Evolutionary conservation across 2,888 invertebrate species (phyloP).

Genomic region (Drosophila atripex): DNA sequence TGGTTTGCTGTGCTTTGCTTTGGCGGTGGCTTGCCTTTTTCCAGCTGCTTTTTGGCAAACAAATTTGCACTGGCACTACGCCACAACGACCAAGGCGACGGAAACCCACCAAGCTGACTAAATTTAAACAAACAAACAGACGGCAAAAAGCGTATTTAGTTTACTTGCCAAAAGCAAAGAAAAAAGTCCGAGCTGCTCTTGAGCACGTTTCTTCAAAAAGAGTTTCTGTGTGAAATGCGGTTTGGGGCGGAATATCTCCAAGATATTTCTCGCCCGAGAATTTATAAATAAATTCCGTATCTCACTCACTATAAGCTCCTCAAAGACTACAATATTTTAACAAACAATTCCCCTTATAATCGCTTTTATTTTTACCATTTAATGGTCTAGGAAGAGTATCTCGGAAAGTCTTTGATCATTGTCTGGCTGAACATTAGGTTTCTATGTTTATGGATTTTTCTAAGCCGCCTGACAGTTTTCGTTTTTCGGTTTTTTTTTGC

Average conservation of each 20-base stretch:
- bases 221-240: not conserved
- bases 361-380: not conserved
- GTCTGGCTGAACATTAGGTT: slow-evolving; percentile 36
- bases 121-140: slow-evolving; percentile 50
- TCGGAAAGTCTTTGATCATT: slow-evolving; percentile 18
- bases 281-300: not conserved
- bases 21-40: slow-evolving; percentile 9
- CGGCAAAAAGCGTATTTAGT: slow-evolving; percentile 23
- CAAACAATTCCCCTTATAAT: not conserved
- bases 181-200: slow-evolving; percentile 55
- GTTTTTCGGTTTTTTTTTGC: slow-evolving; percentile 16
- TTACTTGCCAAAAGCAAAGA: slow-evolving; percentile 38
- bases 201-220: slow-evolving; percentile 24
- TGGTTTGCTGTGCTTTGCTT: no score
- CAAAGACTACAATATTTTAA: not conserved
- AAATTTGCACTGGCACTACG: slow-evolving; percentile 43
- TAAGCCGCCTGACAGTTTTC: slow-evolving; percentile 52
- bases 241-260: slow-evolving; percentile 2
- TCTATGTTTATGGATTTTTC: slow-evolving; percentile 47
- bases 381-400: slow-evolving; percentile 22
- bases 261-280: not conserved
- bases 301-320: no score
- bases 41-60: slow-evolving; percentile 48
- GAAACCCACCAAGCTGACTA: slow-evolving; percentile 39
- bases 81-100: slow-evolving; percentile 13